Conservation (phyloP, 2,888 invertebrate genomes). For the Chydorus sphaericus region DNA sequence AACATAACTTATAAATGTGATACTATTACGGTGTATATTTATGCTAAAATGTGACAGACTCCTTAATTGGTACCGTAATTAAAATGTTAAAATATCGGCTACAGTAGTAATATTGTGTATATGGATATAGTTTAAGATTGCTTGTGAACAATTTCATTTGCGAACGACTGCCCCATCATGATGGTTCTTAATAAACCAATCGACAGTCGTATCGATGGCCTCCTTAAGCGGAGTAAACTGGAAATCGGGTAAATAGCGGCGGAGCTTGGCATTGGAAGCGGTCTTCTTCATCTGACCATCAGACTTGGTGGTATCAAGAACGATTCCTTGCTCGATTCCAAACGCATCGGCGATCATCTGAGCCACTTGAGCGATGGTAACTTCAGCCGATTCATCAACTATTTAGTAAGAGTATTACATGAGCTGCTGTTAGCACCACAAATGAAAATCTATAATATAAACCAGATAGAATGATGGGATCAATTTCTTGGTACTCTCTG, state of each 20-base stretch:
- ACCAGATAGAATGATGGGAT: conserved; percentile 92
- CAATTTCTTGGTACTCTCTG: conserved; percentile 67
- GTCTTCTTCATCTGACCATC: conserved; percentile 98
- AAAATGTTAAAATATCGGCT: too few species aligned
- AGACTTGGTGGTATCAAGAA: conserved; percentile 69
- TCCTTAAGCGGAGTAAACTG: conserved; percentile 74
- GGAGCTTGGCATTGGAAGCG: conserved; percentile 81
- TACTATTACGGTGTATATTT: too few species aligned
- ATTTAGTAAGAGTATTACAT: too few species aligned
- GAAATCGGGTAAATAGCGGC: conserved; percentile 62
- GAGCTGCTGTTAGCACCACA: too few species aligned
- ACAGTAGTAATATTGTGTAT: too few species aligned
- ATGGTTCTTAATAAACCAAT: conserved; percentile 78
- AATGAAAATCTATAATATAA: too few species aligned
- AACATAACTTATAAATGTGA: too few species aligned
- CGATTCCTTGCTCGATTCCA: conserved; percentile 47
- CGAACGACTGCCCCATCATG: too few species aligned
- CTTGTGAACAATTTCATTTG: too few species aligned
- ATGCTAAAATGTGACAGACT: too few species aligned
- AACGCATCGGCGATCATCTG: conserved; percentile 68
- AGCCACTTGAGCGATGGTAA: conserved; percentile 76
- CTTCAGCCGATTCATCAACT: conserved; percentile 89
- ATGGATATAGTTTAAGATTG: too few species aligned
- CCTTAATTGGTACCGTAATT: too few species aligned
- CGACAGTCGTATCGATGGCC: conserved; percentile 69